Evolutionary conservation across 1,140 invertebrate species (phyloP).

Genomic region (Drosophila nannoptera): DNA sequence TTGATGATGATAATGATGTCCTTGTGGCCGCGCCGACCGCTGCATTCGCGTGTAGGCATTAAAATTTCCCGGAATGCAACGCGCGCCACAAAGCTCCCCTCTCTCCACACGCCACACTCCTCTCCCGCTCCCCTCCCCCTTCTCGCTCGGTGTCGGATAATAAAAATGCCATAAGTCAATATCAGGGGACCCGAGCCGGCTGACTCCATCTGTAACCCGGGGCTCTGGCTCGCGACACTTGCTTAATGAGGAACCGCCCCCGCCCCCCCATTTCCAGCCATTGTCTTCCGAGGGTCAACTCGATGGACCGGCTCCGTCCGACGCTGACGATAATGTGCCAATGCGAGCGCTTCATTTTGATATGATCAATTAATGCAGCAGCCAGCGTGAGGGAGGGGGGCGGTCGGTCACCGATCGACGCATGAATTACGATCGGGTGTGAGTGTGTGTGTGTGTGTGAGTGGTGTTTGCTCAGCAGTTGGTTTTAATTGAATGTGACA

Average conservation of each 20-base stretch:
- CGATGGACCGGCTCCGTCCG: background rate
- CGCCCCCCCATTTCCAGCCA: conserved; percentile 9
- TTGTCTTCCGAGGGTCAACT: conserved; percentile 50
- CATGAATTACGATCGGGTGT: conserved; percentile 51
- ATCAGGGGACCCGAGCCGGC: conserved; percentile 40
- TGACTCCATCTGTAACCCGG: conserved; percentile 7
- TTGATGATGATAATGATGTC: conserved; percentile 78
- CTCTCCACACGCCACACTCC: background rate
- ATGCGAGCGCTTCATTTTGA: conserved; percentile 73
- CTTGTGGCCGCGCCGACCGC: conserved; percentile 52
- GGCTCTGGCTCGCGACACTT: conserved; percentile 35
- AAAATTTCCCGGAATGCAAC: conserved; percentile 71
- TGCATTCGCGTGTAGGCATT: conserved; percentile 54
- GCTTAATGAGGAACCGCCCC: conserved; percentile 37
- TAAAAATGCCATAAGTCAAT: conserved; percentile 78
- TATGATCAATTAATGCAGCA: conserved; percentile 73
- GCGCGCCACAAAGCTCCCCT: background rate
- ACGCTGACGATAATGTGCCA: conserved; percentile 61
- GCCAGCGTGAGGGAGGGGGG: conserved; percentile 15
- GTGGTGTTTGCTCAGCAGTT: conserved; percentile 71
- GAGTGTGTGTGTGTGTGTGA: conserved; percentile 6
- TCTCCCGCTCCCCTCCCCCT: background rate
- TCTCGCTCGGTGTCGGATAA: conserved; percentile 41
- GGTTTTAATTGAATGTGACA: conserved; percentile 76
- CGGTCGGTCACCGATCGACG: conserved; percentile 51